These are phyloP conservation scores for Oasisia sp. DNA, from an alignment of 2,888 invertebrate genomes.

Conservation along the genomic window DNA sequence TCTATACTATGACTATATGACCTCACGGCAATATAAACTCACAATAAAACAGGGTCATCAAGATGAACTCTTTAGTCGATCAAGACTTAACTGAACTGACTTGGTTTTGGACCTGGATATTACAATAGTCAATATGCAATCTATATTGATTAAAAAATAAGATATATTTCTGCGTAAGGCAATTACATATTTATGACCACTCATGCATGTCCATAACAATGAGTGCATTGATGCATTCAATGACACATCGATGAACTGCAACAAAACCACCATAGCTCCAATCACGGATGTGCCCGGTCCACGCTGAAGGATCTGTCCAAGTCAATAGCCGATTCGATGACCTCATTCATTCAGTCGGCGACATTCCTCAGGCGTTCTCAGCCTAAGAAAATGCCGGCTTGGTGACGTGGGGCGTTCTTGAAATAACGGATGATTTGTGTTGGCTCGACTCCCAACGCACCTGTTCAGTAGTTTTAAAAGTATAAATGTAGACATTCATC, in stretches of 20 bases:
- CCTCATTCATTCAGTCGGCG: background rate
- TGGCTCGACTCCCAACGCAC: background rate
- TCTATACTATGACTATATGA: no score
- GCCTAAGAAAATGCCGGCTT: background rate
- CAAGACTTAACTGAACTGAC: no score
- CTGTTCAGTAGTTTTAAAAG: background rate
- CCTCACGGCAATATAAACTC: no score
- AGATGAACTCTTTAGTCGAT: no score
- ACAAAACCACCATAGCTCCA: background rate
- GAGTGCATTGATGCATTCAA: background rate
- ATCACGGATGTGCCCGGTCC: background rate
- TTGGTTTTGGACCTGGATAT: no score
- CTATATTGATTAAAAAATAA: background rate
- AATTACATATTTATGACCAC: background rate
- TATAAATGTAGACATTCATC: background rate
- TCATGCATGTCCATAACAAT: background rate
- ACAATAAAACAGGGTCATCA: no score
- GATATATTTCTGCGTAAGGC: background rate
- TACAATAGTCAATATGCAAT: background rate
- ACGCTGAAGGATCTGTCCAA: background rate
- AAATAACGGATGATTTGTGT: background rate
- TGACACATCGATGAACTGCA: background rate
- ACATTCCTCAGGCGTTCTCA: background rate
- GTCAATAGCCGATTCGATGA: background rate
- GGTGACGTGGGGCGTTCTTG: background rate